Percentiles rank a stretch among this genome's conserved stretches.
Conservation (phyloP, 2,113 vertebrate genomes). For the Amia ocellicauda region DNA sequence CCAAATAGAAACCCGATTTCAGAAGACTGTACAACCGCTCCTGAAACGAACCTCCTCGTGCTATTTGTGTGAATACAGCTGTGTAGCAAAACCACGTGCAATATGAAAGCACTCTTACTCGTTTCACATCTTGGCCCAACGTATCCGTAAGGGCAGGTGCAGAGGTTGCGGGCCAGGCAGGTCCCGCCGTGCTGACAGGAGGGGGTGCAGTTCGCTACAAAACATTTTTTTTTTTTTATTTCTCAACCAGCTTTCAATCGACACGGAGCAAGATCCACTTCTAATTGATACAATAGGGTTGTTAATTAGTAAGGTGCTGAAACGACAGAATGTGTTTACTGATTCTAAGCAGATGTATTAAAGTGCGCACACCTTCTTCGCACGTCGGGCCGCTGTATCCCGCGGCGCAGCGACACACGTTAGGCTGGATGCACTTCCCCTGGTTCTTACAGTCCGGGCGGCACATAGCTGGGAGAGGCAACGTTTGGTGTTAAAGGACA, state of each 20-base stretch:
- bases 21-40: no score
- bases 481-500: no score
- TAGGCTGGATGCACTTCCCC: constrained; percentile 77
- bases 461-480: constrained; percentile 74
- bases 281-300: no score
- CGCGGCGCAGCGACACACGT: constrained; percentile 70
- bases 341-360: neutral
- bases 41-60: no score
- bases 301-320: no score
- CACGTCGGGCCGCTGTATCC: constrained; percentile 73
- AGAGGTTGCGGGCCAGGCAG: constrained; percentile 78
- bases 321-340: no score
- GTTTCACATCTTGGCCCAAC: constrained; percentile 85
- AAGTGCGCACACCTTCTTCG: constrained; percentile 69
- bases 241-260: no score
- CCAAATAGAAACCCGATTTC: no score
- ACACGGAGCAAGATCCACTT: no score
- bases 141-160: constrained; percentile 84
- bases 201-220: constrained; percentile 73
- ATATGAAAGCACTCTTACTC: constrained; percentile 63
- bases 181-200: constrained; percentile 78
- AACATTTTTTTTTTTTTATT: no score
- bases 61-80: neutral
- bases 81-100: neutral
- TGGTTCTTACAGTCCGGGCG: constrained; percentile 81